Conservation (phyloP, 2,888 invertebrate genomes). For the Amiota communis region DNA sequence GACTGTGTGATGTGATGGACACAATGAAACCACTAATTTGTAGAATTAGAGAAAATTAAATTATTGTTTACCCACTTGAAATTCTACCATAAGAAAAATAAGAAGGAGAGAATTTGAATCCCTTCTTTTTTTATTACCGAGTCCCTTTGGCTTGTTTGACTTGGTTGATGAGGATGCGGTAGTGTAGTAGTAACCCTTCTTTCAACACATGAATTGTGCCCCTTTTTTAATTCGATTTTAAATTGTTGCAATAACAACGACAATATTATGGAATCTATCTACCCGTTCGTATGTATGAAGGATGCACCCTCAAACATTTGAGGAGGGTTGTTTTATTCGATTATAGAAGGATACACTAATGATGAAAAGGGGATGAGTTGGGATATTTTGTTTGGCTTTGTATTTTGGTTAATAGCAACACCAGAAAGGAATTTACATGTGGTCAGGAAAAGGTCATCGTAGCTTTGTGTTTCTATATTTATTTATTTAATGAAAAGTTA, state of each 20-base stretch:
- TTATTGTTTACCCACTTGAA: constrained; percentile 67
- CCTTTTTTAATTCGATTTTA: constrained; percentile 63
- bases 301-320: neutral
- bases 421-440: constrained; percentile 19
- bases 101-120: neutral
- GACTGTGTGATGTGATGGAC: constrained; percentile 30
- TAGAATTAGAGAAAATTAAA: constrained; percentile 71
- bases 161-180: no score
- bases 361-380: no score
- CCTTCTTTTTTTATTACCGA: neutral
- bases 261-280: no score
- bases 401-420: neutral
- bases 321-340: neutral
- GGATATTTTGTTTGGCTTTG: neutral
- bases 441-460: constrained; percentile 14
- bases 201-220: constrained; percentile 24
- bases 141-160: neutral
- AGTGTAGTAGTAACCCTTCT: constrained; percentile 6
- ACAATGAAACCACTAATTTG: constrained; percentile 73
- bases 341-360: neutral
- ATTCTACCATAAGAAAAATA: neutral
- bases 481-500: constrained; percentile 21
- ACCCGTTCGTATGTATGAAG: no score
- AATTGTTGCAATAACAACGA: constrained; percentile 55
- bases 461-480: constrained; percentile 4